These are phyloP conservation scores for Axis porcinus DNA, from an alignment of 2,113 vertebrate species.

Conservation along the genomic window DNA sequence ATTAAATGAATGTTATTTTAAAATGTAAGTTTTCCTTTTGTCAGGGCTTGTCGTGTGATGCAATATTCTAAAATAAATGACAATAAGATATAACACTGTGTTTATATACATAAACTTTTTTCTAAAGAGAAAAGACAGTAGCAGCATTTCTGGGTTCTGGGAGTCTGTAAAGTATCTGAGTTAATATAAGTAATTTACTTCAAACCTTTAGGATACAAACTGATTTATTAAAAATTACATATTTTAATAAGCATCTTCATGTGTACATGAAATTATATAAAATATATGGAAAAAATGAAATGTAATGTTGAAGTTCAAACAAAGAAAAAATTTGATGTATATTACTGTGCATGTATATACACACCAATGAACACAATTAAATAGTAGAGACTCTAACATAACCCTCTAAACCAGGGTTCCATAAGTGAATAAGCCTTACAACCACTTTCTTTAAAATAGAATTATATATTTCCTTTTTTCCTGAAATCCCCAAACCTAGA, in stretches of 20 bases:
- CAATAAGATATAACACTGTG: not conserved
- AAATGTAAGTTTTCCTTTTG: not conserved
- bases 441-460: not conserved
- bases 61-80: not conserved
- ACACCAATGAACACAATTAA: not conserved
- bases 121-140: not conserved
- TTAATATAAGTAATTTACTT: not conserved
- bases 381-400: not conserved
- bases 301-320: not conserved
- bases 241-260: not conserved
- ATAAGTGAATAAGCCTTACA: not conserved
- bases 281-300: not conserved
- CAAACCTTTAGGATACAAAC: not conserved
- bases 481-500: not conserved
- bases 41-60: not conserved
- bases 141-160: not conserved
- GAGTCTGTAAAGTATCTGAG: not conserved
- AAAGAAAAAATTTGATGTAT: not conserved
- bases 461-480: not conserved
- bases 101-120: not conserved
- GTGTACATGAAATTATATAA: not conserved
- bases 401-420: not conserved
- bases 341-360: not conserved
- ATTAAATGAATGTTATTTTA: not conserved
- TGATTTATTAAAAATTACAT: not conserved